Evolutionary conservation across 2,888 invertebrate species (phyloP).

Genomic region (Caenorhabditis wallacei): DNA sequence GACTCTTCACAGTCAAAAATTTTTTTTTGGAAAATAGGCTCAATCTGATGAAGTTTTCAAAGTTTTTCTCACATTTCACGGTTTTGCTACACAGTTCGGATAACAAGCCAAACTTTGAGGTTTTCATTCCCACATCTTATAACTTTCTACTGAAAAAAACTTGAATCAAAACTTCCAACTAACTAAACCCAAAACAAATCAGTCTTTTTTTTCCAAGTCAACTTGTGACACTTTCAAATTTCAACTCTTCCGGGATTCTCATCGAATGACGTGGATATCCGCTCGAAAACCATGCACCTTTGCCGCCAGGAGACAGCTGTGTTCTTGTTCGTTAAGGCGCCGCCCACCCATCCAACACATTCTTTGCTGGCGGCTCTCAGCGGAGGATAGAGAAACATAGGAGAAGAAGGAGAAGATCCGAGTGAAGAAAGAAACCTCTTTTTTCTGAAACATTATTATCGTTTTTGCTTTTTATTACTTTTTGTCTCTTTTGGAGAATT

Average conservation of each 20-base stretch:
- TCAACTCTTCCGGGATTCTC: slow-evolving; percentile 27
- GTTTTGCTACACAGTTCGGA: too few species aligned
- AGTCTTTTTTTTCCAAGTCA: slow-evolving; percentile 7
- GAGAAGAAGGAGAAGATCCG: slow-evolving; percentile 22
- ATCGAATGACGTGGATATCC: slow-evolving; percentile 48
- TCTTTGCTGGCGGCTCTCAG: slow-evolving; percentile 36
- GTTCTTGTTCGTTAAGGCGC: slow-evolving; percentile 59
- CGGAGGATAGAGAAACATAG: slow-evolving; percentile 46
- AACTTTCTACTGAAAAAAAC: too few species aligned
- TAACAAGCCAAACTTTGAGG: too few species aligned
- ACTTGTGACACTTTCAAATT: slow-evolving; percentile 31
- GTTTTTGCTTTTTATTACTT: slow-evolving; percentile 1
- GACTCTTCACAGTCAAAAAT: too few species aligned
- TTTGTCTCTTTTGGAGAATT: background rate
- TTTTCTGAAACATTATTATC: slow-evolving; percentile 46
- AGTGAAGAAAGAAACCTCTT: slow-evolving; percentile 1
- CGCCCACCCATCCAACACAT: slow-evolving; percentile 66
- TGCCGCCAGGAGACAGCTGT: slow-evolving; percentile 57
- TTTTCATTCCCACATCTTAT: too few species aligned
- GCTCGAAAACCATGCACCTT: slow-evolving; percentile 55
- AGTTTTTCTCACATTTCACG: too few species aligned
- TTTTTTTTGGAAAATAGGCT: too few species aligned
- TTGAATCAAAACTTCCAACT: slow-evolving; percentile 11
- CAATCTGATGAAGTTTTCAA: too few species aligned
- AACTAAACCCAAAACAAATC: background rate